A percentile compares a stretch with the other conserved stretches of the same genome.
phyloP scores from a whole-genome alignment of 2,113 vertebrate species.

The Rhodinocichla rosea region DNA sequence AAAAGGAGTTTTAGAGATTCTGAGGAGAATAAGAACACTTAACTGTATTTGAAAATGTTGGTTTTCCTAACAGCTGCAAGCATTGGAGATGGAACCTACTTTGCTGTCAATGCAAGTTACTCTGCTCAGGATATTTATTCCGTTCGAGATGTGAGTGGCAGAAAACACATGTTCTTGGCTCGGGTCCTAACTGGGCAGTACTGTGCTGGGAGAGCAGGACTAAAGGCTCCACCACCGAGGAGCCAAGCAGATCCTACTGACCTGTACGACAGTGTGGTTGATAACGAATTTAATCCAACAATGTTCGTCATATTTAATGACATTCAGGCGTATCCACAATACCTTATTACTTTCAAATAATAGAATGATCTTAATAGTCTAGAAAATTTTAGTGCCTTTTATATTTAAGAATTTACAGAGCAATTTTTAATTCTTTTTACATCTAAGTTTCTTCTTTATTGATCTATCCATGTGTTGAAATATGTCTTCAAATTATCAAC shows the following conservation, averaged over 20 bases:
- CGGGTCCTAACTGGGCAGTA: slow-evolving; percentile 79
- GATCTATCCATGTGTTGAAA: background rate
- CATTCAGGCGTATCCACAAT: slow-evolving; percentile 82
- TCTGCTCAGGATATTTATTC: slow-evolving; percentile 72
- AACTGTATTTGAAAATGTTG: background rate
- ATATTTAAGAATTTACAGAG: background rate
- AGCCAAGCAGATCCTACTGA: background rate
- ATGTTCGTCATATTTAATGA: slow-evolving; percentile 84
- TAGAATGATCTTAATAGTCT: background rate
- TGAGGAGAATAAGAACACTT: background rate
- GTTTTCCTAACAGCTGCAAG: slow-evolving; percentile 61
- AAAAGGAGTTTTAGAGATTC: background rate
- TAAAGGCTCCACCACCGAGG: slow-evolving; percentile 72
- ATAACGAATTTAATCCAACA: slow-evolving; percentile 3
- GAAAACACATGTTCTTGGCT: slow-evolving; percentile 79
- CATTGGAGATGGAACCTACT: slow-evolving; percentile 82
- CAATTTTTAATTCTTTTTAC: background rate
- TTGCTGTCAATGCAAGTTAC: slow-evolving; percentile 76
- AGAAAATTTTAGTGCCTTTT: background rate
- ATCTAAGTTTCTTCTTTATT: background rate
- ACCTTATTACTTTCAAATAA: slow-evolving; percentile 80
- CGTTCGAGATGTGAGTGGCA: slow-evolving; percentile 38
- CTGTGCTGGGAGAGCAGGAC: background rate
- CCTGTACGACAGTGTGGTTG: slow-evolving; percentile 78
- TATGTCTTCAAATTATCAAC: background rate